These are phyloP conservation scores for Pangasius larnaudii DNA, from an alignment of 2,797 vertebrate genomes.

Conservation along the genomic window DNA sequence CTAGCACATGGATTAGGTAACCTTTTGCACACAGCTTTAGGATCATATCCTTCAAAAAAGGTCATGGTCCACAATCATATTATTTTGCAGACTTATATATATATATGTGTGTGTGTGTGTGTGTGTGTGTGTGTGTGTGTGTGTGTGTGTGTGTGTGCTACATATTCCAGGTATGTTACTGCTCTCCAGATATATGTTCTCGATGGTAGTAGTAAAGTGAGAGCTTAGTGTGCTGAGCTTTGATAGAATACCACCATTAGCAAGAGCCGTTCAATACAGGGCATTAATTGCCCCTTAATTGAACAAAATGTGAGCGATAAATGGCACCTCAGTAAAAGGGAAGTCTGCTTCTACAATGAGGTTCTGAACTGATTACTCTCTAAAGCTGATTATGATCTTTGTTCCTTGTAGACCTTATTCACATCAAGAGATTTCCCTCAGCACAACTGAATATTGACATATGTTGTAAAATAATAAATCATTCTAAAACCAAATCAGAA, in stretches of 20 bases:
- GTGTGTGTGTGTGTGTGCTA: too few species aligned
- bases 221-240: slow-evolving; percentile 21
- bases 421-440: background rate
- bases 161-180: background rate
- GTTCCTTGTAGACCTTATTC: background rate
- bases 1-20: slow-evolving; percentile 51
- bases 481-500: background rate
- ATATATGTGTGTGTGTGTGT: too few species aligned
- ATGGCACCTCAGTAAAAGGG: slow-evolving; percentile 42
- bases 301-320: slow-evolving; percentile 52
- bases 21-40: slow-evolving; percentile 49
- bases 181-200: slow-evolving; percentile 28
- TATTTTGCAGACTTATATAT: slow-evolving; percentile 74
- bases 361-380: background rate
- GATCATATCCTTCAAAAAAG: slow-evolving; percentile 68
- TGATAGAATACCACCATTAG: slow-evolving; percentile 43
- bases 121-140: too few species aligned
- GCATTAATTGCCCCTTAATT: slow-evolving; percentile 53
- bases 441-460: background rate
- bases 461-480: slow-evolving; percentile 1
- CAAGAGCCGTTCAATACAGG: slow-evolving; percentile 43
- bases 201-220: slow-evolving; percentile 27
- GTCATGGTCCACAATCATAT: slow-evolving; percentile 75
- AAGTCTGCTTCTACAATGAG: slow-evolving; percentile 22
- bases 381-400: background rate